A percentile compares a stretch with the other conserved stretches of the same genome.
Conservation (phyloP, 2,113 vertebrate species). For the Empidonax alnorum region DNA sequence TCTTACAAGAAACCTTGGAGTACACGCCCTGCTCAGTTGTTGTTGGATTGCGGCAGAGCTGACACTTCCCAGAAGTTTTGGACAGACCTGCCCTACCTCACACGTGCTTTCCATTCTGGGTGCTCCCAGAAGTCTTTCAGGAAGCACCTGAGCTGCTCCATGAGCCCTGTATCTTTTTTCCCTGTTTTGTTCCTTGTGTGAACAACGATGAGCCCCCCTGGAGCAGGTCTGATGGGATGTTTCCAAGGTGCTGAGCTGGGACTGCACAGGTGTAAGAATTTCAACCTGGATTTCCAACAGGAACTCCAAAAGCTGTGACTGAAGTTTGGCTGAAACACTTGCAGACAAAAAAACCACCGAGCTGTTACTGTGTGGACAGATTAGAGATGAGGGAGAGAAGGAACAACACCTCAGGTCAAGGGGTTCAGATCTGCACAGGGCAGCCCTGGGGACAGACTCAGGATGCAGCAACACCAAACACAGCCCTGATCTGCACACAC, state of each 20-base stretch:
- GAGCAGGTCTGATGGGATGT: background rate
- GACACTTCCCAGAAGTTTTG: background rate
- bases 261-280: background rate
- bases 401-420: background rate
- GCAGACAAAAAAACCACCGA: background rate
- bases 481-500: background rate
- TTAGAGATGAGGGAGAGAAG: background rate
- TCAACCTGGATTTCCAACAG: background rate
- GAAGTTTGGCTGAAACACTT: background rate
- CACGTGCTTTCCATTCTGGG: background rate
- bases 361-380: background rate
- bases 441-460: background rate
- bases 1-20: background rate
- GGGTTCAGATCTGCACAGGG: too few relatives aligned
- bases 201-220: background rate
- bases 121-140: background rate
- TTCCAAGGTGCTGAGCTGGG: background rate
- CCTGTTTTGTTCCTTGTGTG: background rate
- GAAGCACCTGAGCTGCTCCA: background rate
- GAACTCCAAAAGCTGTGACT: background rate
- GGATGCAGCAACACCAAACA: background rate
- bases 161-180: background rate
- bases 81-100: background rate
- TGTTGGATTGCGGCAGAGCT: background rate
- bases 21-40: background rate